Evolutionary conservation across 2,888 invertebrate species (phyloP).

Genomic region (Mesorhabditis belari): DNA sequence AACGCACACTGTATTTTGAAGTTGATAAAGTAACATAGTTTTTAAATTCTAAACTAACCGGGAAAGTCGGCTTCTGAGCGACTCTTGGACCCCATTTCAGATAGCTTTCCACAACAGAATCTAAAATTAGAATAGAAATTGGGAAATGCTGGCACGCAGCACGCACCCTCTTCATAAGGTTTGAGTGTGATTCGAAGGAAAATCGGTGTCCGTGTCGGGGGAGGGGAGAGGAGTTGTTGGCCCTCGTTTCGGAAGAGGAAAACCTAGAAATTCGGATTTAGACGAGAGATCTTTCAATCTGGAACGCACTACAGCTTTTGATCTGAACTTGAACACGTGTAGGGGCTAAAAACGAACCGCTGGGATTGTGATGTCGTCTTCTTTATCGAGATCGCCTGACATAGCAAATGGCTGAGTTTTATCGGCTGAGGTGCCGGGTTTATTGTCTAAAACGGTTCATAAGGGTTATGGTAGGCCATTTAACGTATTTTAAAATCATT

Average conservation of each 20-base stretch:
- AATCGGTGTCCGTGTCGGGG: not conserved
- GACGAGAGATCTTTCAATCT: not conserved
- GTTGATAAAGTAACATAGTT: not conserved
- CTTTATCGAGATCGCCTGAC: constrained; percentile 82
- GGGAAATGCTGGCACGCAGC: not conserved
- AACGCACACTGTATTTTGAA: no score
- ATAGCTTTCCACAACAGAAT: not conserved
- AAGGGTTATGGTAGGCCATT: no score
- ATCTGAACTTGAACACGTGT: no score
- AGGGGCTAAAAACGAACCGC: constrained; percentile 1
- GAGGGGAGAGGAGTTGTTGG: not conserved
- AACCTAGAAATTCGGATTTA: constrained; percentile 4
- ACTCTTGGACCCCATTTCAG: not conserved
- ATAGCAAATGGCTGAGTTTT: constrained; percentile 83
- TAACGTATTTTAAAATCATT: no score
- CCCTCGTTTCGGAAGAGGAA: constrained; percentile 38
- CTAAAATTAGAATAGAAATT: not conserved
- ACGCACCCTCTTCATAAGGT: not conserved
- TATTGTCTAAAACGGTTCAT: constrained; percentile 61
- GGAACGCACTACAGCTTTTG: no score
- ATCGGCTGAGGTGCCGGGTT: constrained; percentile 68
- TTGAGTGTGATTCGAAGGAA: not conserved
- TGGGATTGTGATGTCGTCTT: constrained; percentile 38
- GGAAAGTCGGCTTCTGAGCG: not conserved
- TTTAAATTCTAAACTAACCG: not conserved